phyloP scores from a whole-genome alignment of 2,113 vertebrate species.

The Eulacestoma nigropectus region DNA sequence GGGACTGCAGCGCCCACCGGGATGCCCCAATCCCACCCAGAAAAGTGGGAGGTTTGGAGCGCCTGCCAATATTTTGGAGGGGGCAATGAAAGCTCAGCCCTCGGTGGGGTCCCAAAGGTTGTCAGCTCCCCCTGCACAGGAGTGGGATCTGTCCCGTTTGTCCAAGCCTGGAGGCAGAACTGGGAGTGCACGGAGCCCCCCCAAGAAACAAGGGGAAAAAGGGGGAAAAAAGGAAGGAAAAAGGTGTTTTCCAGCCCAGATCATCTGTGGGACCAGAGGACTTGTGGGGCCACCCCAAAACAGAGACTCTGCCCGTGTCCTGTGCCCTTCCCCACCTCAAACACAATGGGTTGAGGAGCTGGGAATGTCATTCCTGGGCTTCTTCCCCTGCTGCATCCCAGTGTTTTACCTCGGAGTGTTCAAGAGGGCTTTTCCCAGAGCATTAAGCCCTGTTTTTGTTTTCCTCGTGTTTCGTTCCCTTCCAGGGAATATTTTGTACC shows the following conservation, averaged over 20 bases:
- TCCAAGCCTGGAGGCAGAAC: background rate
- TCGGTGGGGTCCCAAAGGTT: background rate
- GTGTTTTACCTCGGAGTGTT: fast-evolving
- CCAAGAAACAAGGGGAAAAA: fast-evolving
- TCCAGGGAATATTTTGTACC: background rate
- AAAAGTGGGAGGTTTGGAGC: background rate
- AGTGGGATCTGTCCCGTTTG: background rate
- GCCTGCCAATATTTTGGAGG: background rate
- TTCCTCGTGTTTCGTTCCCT: background rate
- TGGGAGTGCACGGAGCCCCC: fast-evolving
- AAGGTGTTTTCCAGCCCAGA: background rate
- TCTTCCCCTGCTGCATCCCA: background rate
- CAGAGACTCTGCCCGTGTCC: background rate
- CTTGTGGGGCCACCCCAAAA: background rate
- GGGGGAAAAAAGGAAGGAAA: background rate
- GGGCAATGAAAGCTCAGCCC: too few relatives aligned
- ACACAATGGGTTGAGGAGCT: background rate
- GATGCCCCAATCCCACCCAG: background rate
- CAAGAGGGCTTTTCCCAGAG: background rate
- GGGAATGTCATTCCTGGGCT: background rate
- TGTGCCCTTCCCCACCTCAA: fast-evolving
- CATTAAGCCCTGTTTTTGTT: fast-evolving
- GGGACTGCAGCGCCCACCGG: fast-evolving
- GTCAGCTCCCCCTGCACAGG: background rate
- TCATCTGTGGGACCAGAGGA: fast-evolving